These are phyloP conservation scores for Ophion ellenae DNA, from an alignment of 2,888 invertebrate genomes.

Conservation along the genomic window DNA sequence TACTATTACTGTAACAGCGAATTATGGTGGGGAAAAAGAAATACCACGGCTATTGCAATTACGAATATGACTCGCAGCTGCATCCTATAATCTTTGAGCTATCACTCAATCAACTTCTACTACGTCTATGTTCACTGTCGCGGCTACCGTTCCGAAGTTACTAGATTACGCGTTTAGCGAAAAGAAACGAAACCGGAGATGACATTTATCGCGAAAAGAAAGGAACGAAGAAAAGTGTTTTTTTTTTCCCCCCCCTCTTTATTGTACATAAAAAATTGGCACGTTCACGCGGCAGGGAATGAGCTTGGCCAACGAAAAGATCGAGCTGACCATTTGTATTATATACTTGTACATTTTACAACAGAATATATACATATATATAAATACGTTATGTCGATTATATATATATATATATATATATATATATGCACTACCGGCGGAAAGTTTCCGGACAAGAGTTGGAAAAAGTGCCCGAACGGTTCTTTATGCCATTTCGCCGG, in stretches of 20 bases:
- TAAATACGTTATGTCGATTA: slow-evolving; percentile 67
- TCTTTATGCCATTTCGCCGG: too few relatives aligned
- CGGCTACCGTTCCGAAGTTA: slow-evolving; percentile 58
- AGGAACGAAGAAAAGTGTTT: background rate
- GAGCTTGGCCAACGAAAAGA: slow-evolving; percentile 15
- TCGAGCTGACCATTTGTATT: slow-evolving; percentile 23
- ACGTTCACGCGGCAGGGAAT: background rate
- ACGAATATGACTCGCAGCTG: background rate
- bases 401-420: slow-evolving; percentile 67
- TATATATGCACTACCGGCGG: too few relatives aligned
- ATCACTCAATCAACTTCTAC: slow-evolving; percentile 46
- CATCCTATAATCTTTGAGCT: slow-evolving; percentile 18
- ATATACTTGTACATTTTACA: slow-evolving; percentile 62
- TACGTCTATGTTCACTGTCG: slow-evolving; percentile 40
- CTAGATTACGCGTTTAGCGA: slow-evolving; percentile 48
- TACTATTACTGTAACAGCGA: slow-evolving; percentile 44
- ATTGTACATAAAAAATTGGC: slow-evolving; percentile 19
- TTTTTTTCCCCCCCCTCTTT: background rate
- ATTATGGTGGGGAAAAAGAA: background rate
- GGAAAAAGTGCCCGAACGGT: too few relatives aligned
- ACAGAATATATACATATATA: slow-evolving; percentile 5
- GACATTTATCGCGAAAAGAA: background rate
- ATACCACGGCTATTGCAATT: slow-evolving; percentile 6
- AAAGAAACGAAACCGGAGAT: slow-evolving; percentile 1
- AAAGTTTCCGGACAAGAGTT: too few relatives aligned